Evolutionary conservation across 2,797 vertebrate species (phyloP).

Genomic region (Betta splendens): DNA sequence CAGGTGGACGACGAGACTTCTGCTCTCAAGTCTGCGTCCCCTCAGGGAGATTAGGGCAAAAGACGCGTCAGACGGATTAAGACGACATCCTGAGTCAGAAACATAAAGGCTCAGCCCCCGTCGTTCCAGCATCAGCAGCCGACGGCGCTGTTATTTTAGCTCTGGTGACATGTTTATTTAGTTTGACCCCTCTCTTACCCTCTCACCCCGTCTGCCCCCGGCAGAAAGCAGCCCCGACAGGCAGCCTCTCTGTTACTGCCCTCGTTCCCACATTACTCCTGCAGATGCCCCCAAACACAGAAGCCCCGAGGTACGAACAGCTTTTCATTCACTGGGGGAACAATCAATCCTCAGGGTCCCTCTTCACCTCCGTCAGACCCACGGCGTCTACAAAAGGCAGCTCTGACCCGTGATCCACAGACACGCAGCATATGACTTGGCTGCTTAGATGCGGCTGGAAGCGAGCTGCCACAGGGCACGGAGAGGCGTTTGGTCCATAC

Average conservation of each 20-base stretch:
- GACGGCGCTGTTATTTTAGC: constrained; percentile 70
- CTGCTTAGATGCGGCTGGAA: constrained; percentile 46
- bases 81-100: constrained; percentile 20
- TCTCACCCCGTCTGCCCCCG: constrained; percentile 54
- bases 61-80: no score
- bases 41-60: constrained; percentile 47
- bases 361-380: constrained; percentile 68
- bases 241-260: constrained; percentile 60
- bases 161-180: constrained; percentile 70
- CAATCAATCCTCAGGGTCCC: constrained; percentile 60
- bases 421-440: constrained; percentile 42
- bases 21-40: constrained; percentile 21
- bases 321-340: constrained; percentile 72
- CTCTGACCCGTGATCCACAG: constrained; percentile 39
- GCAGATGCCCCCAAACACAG: constrained; percentile 63
- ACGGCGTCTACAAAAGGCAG: constrained; percentile 53
- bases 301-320: constrained; percentile 65
- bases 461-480: constrained; percentile 49
- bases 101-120: not conserved
- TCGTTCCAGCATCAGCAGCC: no score
- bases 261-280: constrained; percentile 79
- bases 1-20: constrained; percentile 42
- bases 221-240: constrained; percentile 59
- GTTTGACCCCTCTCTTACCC: constrained; percentile 69
- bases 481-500: constrained; percentile 48